Conservation (phyloP, 1,140 invertebrate species). For the Archivesica marissinica region DNA sequence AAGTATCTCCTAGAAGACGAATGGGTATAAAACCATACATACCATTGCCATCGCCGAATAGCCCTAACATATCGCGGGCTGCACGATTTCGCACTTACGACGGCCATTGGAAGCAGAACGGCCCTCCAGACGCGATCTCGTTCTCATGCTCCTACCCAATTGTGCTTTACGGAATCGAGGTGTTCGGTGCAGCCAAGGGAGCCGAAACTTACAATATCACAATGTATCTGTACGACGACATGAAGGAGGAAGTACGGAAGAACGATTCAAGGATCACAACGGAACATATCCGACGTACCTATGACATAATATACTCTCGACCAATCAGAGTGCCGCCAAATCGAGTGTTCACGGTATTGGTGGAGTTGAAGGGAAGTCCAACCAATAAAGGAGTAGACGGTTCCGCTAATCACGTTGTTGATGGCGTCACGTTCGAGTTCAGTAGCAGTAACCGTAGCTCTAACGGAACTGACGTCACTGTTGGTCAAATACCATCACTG, state of each 20-base stretch:
- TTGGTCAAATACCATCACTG: slow-evolving; percentile 43
- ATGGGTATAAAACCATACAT: neutral
- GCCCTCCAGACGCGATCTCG: slow-evolving; percentile 46
- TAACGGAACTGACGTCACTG: slow-evolving; percentile 55
- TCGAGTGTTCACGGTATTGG: slow-evolving; percentile 39
- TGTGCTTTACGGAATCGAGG: slow-evolving; percentile 51
- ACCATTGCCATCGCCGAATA: neutral
- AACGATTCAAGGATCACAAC: slow-evolving; percentile 38
- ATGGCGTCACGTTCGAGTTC: slow-evolving; percentile 54
- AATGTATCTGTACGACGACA: slow-evolving; percentile 45
- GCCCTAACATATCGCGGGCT: slow-evolving; percentile 44
- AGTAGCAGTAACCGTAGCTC: slow-evolving; percentile 39
- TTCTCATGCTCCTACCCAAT: slow-evolving; percentile 52
- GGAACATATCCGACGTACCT: slow-evolving; percentile 12
- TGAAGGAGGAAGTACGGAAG: slow-evolving; percentile 46
- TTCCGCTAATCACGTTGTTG: neutral
- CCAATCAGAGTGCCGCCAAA: slow-evolving; percentile 45
- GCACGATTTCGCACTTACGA: slow-evolving; percentile 49
- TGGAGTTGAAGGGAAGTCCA: slow-evolving; percentile 47
- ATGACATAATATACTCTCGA: slow-evolving; percentile 48
- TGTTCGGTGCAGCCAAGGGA: slow-evolving; percentile 39
- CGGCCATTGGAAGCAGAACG: slow-evolving; percentile 51
- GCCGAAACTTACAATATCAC: slow-evolving; percentile 43
- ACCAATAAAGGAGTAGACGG: slow-evolving; percentile 56
- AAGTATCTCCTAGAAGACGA: neutral